Evolutionary conservation across 1,140 invertebrate species (phyloP), one percentile per base, ranked within the genome.

Genomic region (Ips typographus): DNA sequence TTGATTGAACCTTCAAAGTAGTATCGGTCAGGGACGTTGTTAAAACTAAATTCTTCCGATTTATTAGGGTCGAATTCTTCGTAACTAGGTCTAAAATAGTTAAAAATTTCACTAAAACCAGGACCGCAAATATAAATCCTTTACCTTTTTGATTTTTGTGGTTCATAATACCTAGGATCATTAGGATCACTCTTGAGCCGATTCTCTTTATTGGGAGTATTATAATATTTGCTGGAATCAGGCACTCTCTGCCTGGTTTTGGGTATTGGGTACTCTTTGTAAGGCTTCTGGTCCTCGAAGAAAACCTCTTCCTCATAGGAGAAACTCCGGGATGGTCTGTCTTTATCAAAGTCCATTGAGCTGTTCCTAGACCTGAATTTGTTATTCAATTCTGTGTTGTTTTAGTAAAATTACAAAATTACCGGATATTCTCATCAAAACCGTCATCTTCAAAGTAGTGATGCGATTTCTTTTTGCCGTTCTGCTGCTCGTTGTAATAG

Each of bases 361-460:
- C 58, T 65, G 57, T 71, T 72, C 62, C 69, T 66, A 40, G 73
- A 75, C 41, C 73, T 72, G 22, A 22, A 22, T 22, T 22, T 22
- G 22, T 22, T 0, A 22, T 22, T 22, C 22, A 22, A 22, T 22
- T 22, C 22, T 22, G 22, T 22, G 22, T 22, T 22, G 22, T 22
- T 22, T 22, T 22, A 22, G 22, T 22, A 22, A 22, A 22, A 22
- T 22, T 22, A 22, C 22, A 22, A n/a, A 22, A 44, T 68, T 72
- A 72, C 71, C 74, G 71, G 38, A 75, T 71, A 65, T 72, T 75
- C 61, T 77, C 77, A 53, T 78, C 77, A 57, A 77, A 77, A n/a
- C 75, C 77, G 52, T 77, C 75, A 66, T 77, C 77, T 5, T 77
- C 73, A 40, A 74, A 74, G 52, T 77, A 76, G 44, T 74, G 75